Conservation (phyloP, 2,888 invertebrate species). For the Luperina nickerlii region DNA sequence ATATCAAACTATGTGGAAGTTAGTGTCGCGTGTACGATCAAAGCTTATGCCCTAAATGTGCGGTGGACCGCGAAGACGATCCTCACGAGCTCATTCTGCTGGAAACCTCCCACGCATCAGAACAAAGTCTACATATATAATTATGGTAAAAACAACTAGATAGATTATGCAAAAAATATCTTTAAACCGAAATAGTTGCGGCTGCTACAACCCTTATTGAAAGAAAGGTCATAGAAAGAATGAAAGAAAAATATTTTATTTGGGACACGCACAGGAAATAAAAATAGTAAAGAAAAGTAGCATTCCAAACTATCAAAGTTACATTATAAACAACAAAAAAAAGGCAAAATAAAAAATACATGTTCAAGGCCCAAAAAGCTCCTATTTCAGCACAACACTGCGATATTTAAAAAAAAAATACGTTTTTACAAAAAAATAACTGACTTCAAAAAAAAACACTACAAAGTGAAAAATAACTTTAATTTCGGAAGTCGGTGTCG, state of each 20-base stretch:
- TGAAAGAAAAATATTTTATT: neutral
- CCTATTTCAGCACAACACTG: too few relatives aligned
- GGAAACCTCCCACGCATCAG: conserved; percentile 61
- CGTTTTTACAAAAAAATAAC: too few relatives aligned
- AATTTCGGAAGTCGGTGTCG: too few relatives aligned
- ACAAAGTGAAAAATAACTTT: too few relatives aligned
- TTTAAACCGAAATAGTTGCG: conserved; percentile 38
- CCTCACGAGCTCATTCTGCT: conserved; percentile 45
- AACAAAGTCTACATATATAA: conserved; percentile 41
- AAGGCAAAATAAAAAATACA: neutral
- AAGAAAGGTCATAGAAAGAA: conserved; percentile 1
- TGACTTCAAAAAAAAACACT: too few relatives aligned
- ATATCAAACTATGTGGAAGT: conserved; percentile 61
- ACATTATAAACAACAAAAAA: neutral
- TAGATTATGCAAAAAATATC: conserved; percentile 15
- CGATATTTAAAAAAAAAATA: too few relatives aligned
- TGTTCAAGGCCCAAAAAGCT: neutral
- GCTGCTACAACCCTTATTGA: conserved; percentile 5
- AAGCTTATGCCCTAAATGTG: conserved; percentile 58
- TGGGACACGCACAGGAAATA: neutral
- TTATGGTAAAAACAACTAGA: conserved; percentile 36
- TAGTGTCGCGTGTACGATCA: conserved; percentile 62
- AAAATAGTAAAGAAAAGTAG: neutral
- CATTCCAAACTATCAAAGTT: neutral
- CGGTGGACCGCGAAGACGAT: conserved; percentile 49